These are phyloP conservation scores for Camponotus pennsylvanicus DNA, from an alignment of 1,140 invertebrate genomes.

Conservation along the genomic window DNA sequence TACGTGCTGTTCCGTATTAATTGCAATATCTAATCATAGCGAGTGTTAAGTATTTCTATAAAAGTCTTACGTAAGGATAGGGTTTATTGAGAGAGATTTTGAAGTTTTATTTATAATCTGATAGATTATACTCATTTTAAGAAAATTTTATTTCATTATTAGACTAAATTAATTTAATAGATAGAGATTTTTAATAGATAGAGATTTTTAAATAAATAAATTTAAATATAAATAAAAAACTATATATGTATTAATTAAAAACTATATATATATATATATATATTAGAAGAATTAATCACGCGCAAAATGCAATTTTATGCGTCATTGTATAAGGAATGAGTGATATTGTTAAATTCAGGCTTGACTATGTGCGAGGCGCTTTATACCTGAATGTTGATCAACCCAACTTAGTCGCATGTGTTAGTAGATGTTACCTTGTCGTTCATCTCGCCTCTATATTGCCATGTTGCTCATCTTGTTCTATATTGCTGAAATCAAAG, in stretches of 20 bases:
- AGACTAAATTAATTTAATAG: background rate
- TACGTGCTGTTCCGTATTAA: background rate
- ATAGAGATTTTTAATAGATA: background rate
- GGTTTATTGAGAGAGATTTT: background rate
- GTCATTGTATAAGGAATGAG: background rate
- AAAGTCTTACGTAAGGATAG: background rate
- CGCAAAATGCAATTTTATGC: background rate
- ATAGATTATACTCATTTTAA: background rate
- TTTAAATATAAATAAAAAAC: background rate
- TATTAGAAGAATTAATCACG: background rate
- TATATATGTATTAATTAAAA: background rate
- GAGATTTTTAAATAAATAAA: background rate
- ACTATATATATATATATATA: background rate
- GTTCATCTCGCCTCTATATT: constrained; percentile 34
- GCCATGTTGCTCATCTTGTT: constrained; percentile 28
- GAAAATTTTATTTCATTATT: background rate
- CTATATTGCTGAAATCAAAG: constrained; percentile 48
- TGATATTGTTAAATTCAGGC: constrained; percentile 18
- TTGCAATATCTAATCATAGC: constrained; percentile 14
- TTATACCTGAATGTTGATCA: constrained; percentile 54
- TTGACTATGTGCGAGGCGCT: constrained; percentile 10
- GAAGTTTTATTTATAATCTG: background rate
- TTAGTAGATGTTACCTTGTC: constrained; percentile 37
- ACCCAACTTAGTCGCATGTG: constrained; percentile 12
- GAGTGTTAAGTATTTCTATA: background rate